These are phyloP conservation scores for Macropodus opercularis DNA, from an alignment of 2,797 vertebrate species.

Conservation along the genomic window DNA sequence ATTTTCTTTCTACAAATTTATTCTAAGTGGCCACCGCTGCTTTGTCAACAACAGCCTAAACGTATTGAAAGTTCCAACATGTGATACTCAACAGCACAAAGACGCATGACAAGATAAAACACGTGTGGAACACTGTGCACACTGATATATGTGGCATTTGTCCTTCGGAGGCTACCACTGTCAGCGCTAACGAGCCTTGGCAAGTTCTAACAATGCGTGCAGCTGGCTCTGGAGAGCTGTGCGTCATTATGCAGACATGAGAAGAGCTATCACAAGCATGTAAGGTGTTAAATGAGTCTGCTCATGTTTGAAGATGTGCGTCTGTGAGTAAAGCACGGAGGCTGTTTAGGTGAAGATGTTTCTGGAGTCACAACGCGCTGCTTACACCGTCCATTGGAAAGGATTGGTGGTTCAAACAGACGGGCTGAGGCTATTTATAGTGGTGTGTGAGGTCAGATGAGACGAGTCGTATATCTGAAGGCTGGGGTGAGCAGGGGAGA, in stretches of 20 bases:
- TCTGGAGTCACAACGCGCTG: constrained; percentile 40
- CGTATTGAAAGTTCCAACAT: constrained; percentile 76
- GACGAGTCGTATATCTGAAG: constrained; percentile 91
- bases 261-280: constrained; percentile 70
- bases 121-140: constrained; percentile 44
- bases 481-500: constrained; percentile 76
- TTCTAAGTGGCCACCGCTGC: constrained; percentile 44
- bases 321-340: constrained; percentile 33
- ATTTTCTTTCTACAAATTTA: constrained; percentile 35
- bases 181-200: constrained; percentile 84
- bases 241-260: constrained; percentile 75
- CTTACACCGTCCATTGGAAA: constrained; percentile 46
- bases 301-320: constrained; percentile 64
- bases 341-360: constrained; percentile 27
- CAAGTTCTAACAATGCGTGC: constrained; percentile 83
- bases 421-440: constrained; percentile 89
- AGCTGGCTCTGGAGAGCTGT: constrained; percentile 80
- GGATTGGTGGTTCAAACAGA: constrained; percentile 67
- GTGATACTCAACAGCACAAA: constrained; percentile 72
- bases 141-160: constrained; percentile 82
- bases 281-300: constrained; percentile 74
- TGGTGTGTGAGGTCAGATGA: constrained; percentile 87
- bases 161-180: constrained; percentile 85
- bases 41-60: constrained; percentile 75
- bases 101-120: constrained; percentile 79